Base-by-base conservation (phyloP, 1,140 invertebrate species). In the Neotoxoptera formosana region DNA sequence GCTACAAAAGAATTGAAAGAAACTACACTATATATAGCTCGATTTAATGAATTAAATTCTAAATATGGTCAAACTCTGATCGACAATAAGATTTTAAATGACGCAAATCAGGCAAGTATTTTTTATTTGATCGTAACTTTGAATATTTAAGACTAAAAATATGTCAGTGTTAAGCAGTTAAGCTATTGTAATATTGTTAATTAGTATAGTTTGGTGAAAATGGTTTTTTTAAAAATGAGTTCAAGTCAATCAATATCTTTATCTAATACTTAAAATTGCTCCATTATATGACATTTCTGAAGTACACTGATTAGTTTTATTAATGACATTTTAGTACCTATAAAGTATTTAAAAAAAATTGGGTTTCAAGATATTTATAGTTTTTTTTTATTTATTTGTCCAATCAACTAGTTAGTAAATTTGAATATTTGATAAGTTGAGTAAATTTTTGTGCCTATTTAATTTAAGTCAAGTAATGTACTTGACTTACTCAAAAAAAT, bases 61-160 rank as follows among this genome's bases (percentile, higher is more conserved):
- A 90, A 86, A 76, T 83, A 25, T 87, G 51, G 51, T 76, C 83
- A 93, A 93, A 90, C 41, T 90, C 83, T 90, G 84, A 93, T 86
- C 51, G 51, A 88, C 1, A 87, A 86, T 53, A 86, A 60, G 51
- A 91, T 67, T 89, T 93, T 83, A 41, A 84, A 93, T 45, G 91
- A 93, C 34, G 23, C 81, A 30, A 93, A 93, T 56, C 60, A 93
- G 93, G 93, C 47, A 81, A 93, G 93, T 91, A 90, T 90, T 94
- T 7, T 56, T 86, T 86, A 48, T 83, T 76, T 88, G 34, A 25
- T 90, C 9, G 36, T 56, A 34, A 25, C 25, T 56, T 90, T 56
- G 1, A 56, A 14, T 53, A 0, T 89, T 56, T 2, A n/a, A 86
- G 6, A 45, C 25, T n/a, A 48, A 30, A 20, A 47, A 30, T 48